Conservation (phyloP, 2,797 vertebrate genomes). For the Prionace glauca region DNA sequence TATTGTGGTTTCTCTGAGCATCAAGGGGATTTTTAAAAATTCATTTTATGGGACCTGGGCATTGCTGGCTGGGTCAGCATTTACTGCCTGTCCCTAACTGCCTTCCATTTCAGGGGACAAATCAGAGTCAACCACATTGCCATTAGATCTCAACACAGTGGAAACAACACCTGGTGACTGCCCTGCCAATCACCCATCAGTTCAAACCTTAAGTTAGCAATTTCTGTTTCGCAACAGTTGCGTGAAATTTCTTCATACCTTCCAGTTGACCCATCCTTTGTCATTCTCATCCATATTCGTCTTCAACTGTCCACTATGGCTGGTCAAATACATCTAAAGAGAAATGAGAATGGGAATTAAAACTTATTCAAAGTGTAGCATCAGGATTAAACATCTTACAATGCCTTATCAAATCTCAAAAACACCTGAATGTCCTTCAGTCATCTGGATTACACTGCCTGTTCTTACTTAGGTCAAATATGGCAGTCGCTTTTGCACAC, state of each 20-base stretch:
- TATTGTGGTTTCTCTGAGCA: background rate
- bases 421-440: background rate
- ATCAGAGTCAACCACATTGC: too few species aligned
- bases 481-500: background rate
- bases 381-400: background rate
- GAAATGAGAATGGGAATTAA: slow-evolving; percentile 26
- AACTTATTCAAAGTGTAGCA: background rate
- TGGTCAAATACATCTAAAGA: slow-evolving; percentile 82
- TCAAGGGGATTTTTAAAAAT: background rate
- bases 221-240: background rate
- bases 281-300: slow-evolving; percentile 92
- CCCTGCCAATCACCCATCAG: background rate
- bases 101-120: too few species aligned
- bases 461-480: background rate
- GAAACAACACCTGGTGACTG: background rate
- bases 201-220: background rate
- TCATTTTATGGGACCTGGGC: too few species aligned
- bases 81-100: too few species aligned
- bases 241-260: slow-evolving; percentile 59
- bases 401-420: background rate
- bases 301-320: slow-evolving; percentile 84
- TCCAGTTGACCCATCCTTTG: slow-evolving; percentile 97
- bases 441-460: background rate
- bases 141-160: background rate
- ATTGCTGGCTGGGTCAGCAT: too few species aligned